Evolutionary conservation across 2,888 invertebrate species (phyloP), one percentile per base, ranked within the genome.

Genomic region (Palloptera scutellata): DNA sequence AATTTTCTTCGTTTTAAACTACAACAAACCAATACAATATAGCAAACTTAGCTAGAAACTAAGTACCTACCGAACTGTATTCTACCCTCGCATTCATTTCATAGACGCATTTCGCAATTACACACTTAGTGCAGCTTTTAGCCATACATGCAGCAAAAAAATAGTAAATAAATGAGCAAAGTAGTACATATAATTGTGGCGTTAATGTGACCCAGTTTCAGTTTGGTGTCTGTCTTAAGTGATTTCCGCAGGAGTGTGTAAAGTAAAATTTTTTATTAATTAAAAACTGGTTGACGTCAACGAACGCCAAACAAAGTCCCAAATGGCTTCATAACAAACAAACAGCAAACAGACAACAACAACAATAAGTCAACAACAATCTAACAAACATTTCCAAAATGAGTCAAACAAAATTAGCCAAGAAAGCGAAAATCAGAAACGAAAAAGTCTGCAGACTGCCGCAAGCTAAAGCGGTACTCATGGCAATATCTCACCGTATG

Each of bases 131-230:
- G 13, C 55, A 20, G 43, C 51, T 51, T 66, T 57, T 57, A 57
- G 61, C 17, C 66, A 61, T 60, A 19, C 40, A 4, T 30, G 30
- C 30, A 30, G 30, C 30, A 30, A 30, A 30, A 30, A 30, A 30
- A 30, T 4, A 30, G 30, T 30, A 30, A 6, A 30, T 30, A 30
- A 30, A 30, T 30, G n/a, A n/a, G n/a, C n/a, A 30, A 30, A 19
- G 42, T 19, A 10, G n/a, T 19, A 19, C 41, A 52, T 19, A 51
- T 61, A 45, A 57, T 61, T 43, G 55, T 17, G 61, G 74, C 74
- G 71, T 68, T 75, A 75, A 77, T 77, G 75, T 77, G 80, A 79
- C 79, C 79, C 72, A 79, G 77, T 79, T 80, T 72, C 68, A n/a
- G 17, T 5, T 15, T 42, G 17, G 53, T 13, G 19, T 40, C 15